phyloP scores from a whole-genome alignment of 2,888 invertebrate species.

The Boloria euphrosyne region DNA sequence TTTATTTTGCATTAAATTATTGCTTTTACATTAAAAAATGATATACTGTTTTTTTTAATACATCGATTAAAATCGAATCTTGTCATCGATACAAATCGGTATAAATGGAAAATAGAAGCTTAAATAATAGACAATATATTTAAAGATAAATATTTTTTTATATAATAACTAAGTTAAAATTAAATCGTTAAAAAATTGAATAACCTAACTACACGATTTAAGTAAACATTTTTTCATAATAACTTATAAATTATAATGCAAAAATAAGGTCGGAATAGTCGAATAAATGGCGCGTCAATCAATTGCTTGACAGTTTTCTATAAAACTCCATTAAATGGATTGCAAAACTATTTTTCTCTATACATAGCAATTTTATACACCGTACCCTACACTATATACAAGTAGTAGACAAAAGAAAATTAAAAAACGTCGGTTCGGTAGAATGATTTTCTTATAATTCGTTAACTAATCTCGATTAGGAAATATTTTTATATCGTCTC shows the following conservation, averaged over 20 bases:
- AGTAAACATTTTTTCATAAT: constrained; percentile 43
- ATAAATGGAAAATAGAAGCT: constrained; percentile 5
- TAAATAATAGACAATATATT: background rate
- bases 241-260: constrained; percentile 24
- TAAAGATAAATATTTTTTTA: constrained; percentile 7
- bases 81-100: background rate
- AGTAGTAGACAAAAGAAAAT: constrained; percentile 28
- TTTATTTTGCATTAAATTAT: constrained; percentile 4
- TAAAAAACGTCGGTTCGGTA: background rate
- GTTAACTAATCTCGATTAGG: no score
- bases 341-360: constrained; percentile 33
- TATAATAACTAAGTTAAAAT: constrained; percentile 23
- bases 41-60: background rate
- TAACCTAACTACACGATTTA: constrained; percentile 34
- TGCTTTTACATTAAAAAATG: constrained; percentile 5
- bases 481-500: no score
- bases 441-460: background rate
- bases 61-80: background rate
- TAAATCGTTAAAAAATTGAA: constrained; percentile 24
- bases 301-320: constrained; percentile 49
- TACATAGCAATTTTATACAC: constrained; percentile 67
- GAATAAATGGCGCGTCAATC: constrained; percentile 60
- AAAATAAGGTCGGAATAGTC: constrained; percentile 43
- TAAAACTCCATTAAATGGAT: constrained; percentile 61
- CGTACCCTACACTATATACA: constrained; percentile 69